Evolutionary conservation across 2,797 vertebrate species (phyloP).

Genomic region (Sorex maritimensis): DNA sequence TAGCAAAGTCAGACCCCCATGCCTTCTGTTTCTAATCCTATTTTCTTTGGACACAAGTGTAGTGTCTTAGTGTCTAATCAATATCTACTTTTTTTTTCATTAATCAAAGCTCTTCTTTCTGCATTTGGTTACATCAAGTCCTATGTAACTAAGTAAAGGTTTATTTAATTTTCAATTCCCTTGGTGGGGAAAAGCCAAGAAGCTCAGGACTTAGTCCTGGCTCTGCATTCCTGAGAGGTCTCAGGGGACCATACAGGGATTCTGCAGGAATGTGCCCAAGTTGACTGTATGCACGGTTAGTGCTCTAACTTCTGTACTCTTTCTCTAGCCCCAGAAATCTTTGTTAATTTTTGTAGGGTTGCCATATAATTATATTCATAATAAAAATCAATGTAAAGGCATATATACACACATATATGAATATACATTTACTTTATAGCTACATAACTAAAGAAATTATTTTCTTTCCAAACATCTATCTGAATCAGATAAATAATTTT

Average conservation of each 20-base stretch:
- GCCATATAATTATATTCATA: not conserved
- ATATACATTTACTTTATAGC: not conserved
- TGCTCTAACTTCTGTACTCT: not conserved
- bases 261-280: not conserved
- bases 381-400: not conserved
- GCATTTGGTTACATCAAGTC: not conserved
- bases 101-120: not conserved
- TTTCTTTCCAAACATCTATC: constrained; percentile 1
- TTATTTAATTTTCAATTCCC: not conserved
- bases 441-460: not conserved
- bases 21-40: not conserved
- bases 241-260: too few species aligned
- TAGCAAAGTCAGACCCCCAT: not conserved
- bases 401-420: not conserved
- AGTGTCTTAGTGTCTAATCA: not conserved
- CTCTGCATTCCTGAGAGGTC: too few species aligned
- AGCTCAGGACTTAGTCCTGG: too few species aligned
- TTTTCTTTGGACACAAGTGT: not conserved
- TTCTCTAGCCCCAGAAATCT: not conserved
- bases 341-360: not conserved
- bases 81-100: not conserved
- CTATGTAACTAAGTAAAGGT: not conserved
- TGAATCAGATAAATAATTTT: not conserved
- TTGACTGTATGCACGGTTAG: not conserved
- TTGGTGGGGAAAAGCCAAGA: too few species aligned